Evolutionary conservation across 23 tunicate species (phyloP).

Genomic region (Halocynthia roretzi): DNA sequence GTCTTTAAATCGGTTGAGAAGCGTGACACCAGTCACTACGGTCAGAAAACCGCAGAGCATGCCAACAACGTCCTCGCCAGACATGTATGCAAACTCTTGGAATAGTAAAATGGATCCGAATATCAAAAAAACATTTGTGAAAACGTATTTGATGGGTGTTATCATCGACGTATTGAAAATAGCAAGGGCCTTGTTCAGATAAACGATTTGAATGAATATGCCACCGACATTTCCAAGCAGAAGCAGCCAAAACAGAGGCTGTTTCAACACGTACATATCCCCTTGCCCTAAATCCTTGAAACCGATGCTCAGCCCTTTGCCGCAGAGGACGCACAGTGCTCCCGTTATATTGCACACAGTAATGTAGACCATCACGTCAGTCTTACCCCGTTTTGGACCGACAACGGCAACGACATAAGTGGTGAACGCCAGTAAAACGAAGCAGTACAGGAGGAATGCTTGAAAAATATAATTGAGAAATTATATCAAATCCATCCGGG

Average conservation of each 20-base stretch:
- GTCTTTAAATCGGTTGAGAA: conserved; percentile 43
- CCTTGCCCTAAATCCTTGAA: conserved; percentile 28
- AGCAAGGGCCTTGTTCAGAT: conserved; percentile 68
- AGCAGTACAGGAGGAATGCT: conserved; percentile 64
- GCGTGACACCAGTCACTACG: conserved; percentile 60
- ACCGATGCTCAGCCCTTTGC: conserved; percentile 75
- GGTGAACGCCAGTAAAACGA: conserved; percentile 24
- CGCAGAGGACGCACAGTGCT: conserved; percentile 74
- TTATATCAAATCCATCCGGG: too few species aligned
- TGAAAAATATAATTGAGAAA: neutral
- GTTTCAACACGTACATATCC: conserved; percentile 8
- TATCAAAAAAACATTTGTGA: conserved; percentile 63
- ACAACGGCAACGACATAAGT: conserved; percentile 26
- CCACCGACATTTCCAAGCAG: conserved; percentile 47
- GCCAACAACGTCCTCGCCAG: conserved; percentile 48
- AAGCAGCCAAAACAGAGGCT: conserved; percentile 71
- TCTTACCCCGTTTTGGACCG: conserved; percentile 61
- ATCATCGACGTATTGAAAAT: conserved; percentile 68
- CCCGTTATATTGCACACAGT: conserved; percentile 75
- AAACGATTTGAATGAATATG: conserved; percentile 56
- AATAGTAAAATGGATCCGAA: conserved; percentile 70
- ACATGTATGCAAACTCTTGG: conserved; percentile 59
- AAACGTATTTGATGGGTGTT: conserved; percentile 65
- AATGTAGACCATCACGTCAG: conserved; percentile 67
- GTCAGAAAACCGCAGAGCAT: conserved; percentile 72